Evolutionary conservation across 2,888 invertebrate genomes (phyloP), one percentile per base, ranked within the genome.

Genomic region (Smittia sp.): DNA sequence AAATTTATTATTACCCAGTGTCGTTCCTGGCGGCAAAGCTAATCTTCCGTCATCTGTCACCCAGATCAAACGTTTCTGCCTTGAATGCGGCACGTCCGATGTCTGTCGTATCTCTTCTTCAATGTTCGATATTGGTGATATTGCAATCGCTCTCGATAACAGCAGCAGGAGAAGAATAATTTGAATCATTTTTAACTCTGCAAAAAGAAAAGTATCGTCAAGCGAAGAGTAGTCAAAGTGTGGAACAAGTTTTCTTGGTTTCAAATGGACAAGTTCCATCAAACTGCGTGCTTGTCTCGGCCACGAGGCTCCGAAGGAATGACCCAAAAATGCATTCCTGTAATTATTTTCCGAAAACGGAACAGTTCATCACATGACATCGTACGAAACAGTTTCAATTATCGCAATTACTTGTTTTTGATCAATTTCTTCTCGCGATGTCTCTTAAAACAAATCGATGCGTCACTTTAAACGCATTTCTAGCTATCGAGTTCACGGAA

Each of bases 61-160:
- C 93, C 93, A 93, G 58, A 94, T 84, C 77, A 94, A 85, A 78
- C 93, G 87, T 80, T 94, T 93, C 80, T 91, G 90, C 75, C 93
- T 85, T 52, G 90, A 90, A 82, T 92, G 91, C 41, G 86, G 85
- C 76, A 83, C 79, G 75, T 85, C 83, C 1, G 74, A 7, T n/a
- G 74, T 62, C 18, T 32, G 1, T 41, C 15, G 46, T 11, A 6
- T 46, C 22, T 18, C 20, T 20, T 13, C n/a, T n/a, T 20, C 68
- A 18, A 22, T 18, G 13, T 22, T 58, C 9, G 58, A 58, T 25
- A 27, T 63, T 3, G 63, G 27, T 63, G 63, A 13, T 27, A 3
- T 63, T 27, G 63, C 22, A n/a, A 63, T 63, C 27, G 25, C 27
- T 63, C 27, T 22, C 13, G 63, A 27, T 9, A 63, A n/a, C 4